These are phyloP conservation scores for Kradibia gibbosae DNA, from an alignment of 1,140 invertebrate genomes.

Conservation along the genomic window DNA sequence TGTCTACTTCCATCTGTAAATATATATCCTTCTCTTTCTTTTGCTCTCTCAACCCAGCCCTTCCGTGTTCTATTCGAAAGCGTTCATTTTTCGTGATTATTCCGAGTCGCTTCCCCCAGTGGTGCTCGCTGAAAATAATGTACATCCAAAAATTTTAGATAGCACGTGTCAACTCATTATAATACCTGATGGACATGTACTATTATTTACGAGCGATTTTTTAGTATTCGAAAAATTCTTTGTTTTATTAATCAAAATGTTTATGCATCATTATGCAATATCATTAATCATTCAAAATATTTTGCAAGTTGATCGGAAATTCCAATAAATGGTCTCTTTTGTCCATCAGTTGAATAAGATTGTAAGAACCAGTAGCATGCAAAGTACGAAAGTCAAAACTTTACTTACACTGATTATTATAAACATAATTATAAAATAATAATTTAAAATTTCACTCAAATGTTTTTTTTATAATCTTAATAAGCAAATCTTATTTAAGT, in stretches of 20 bases:
- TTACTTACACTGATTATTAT: too few species aligned
- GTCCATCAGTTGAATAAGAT: slow-evolving; percentile 52
- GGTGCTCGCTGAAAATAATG: slow-evolving; percentile 68
- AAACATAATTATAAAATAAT: too few species aligned
- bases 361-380: slow-evolving; percentile 56
- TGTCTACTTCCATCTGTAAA: too few species aligned
- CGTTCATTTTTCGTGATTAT: slow-evolving; percentile 18
- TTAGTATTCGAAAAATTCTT: background rate
- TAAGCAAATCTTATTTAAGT: too few species aligned
- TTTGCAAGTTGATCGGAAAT: background rate
- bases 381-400: slow-evolving; percentile 54
- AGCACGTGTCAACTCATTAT: background rate
- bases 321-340: background rate
- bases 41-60: too few species aligned
- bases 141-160: slow-evolving; percentile 54
- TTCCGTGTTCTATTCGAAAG: slow-evolving; percentile 11
- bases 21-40: background rate
- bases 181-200: slow-evolving; percentile 29
- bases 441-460: too few species aligned
- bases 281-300: background rate
- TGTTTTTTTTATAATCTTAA: too few species aligned
- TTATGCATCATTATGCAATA: background rate
- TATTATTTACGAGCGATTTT: background rate
- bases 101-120: slow-evolving; percentile 62
- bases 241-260: background rate